Evolutionary conservation across 92 coral and sea anemone genomes (phyloP).

Genomic region (Diadumene lineata): DNA sequence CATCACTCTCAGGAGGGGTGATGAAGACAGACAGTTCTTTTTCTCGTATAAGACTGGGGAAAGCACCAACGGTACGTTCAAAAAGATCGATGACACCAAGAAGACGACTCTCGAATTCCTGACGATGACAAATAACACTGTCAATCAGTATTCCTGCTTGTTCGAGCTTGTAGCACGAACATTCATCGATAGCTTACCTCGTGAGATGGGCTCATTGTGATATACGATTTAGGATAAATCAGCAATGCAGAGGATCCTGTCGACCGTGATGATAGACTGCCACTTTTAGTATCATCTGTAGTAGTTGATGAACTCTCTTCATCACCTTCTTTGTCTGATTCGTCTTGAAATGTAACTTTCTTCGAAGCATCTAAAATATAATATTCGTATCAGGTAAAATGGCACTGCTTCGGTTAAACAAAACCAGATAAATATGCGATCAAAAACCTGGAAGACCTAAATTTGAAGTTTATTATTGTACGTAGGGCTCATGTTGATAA

Average conservation of each 20-base stretch:
- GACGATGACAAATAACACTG: neutral
- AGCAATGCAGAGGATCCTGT: conserved; percentile 7
- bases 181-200: conserved; percentile 47
- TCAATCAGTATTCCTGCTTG: no score
- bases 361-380: conserved; percentile 11
- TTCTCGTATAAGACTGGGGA: conserved; percentile 78
- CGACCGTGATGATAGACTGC: conserved; percentile 11
- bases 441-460: no score
- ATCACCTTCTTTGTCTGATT: conserved; percentile 11
- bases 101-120: conserved; percentile 78
- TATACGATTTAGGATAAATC: conserved; percentile 33
- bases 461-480: no score
- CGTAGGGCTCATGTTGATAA: no score
- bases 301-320: conserved; percentile 6
- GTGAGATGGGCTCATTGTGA: conserved; percentile 69
- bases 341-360: conserved; percentile 29
- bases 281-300: conserved; percentile 40
- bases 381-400: neutral
- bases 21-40: conserved; percentile 66
- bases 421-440: no score
- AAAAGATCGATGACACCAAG: conserved; percentile 69
- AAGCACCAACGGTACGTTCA: conserved; percentile 76
- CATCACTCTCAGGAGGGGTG: conserved; percentile 84
- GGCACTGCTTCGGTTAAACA: neutral
- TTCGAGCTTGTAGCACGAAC: no score